Base-by-base conservation (phyloP, 2,113 vertebrate genomes). In the Pongo pygmaeus region DNA sequence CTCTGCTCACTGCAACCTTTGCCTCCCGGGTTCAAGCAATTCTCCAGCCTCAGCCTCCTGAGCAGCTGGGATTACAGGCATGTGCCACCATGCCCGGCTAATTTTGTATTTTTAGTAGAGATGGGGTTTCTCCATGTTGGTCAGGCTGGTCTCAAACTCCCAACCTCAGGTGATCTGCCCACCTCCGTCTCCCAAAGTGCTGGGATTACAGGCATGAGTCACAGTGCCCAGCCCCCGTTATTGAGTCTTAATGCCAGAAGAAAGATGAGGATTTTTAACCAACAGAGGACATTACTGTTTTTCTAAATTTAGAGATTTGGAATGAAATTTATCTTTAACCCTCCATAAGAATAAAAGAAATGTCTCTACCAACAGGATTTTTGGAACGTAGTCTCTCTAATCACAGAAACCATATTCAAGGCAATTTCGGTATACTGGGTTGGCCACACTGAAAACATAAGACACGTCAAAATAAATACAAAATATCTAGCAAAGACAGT, bases 201-300 rank as follows among this genome's bases (percentile, higher is more conserved):
- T 64, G 27, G 61, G 61, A 12, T 64, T 30, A 64, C 11, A 30
- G 61, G 27, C 5, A 25, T 64, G 27, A 30, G 61, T 27, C 61
- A 64, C 4, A 5, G 27, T 0, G 27, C 11, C 61, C 27, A 5
- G 11, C 27, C 11, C 27, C 61, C 27, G 30, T 64, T 64, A 13
- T 64, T 13, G 61, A 30, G 61, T 64, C 61, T 64, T 64, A 30
- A 64, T 75, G 40, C 80, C 91, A 87, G 20, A 87, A 20, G 57
- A 94, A 93, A 91, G 23, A n/a, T 96, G 30, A 96, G 88, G 64
- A 52, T 61, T 61, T 89, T 86, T 35, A 81, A 84, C 35, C 20
- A 93, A 40, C 18, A 70, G 50, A 5, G 7, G n/a, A 55, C 25
- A 85, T 27, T 61, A 70, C 57, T 77, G 59, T 22, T 48, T 78